These are phyloP conservation scores for Glandiceps talaboti DNA, from an alignment of 53 echinoderm and acorn worm species.

Conservation along the genomic window DNA sequence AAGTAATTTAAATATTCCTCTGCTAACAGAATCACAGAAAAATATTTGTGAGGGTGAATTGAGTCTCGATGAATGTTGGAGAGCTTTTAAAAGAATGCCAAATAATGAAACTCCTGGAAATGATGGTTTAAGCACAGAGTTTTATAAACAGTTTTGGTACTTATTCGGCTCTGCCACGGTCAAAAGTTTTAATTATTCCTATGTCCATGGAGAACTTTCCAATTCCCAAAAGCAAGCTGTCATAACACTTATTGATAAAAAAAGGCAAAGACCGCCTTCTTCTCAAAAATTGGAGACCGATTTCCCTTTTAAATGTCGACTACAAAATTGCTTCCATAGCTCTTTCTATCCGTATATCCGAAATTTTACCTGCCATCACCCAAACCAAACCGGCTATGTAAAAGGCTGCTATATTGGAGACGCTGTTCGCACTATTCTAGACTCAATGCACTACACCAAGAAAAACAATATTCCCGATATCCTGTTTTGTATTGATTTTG, in stretches of 20 bases:
- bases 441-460: constrained; percentile 5
- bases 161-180: neutral
- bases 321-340: neutral
- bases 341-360: neutral
- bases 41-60: neutral
- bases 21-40: neutral
- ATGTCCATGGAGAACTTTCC: neutral
- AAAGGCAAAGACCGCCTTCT: neutral
- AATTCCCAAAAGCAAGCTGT: constrained; percentile 2
- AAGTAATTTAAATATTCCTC: neutral
- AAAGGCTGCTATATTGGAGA: neutral
- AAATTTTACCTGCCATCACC: neutral
- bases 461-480: neutral
- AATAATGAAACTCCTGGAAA: neutral
- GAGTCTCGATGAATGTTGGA: neutral
- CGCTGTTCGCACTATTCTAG: constrained; percentile 6
- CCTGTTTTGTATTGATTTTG: neutral
- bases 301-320: neutral
- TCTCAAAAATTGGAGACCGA: neutral
- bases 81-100: neutral
- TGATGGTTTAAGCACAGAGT: neutral
- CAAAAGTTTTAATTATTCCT: neutral
- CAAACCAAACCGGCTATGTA: neutral
- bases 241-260: constrained; percentile 1
- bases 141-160: neutral